phyloP scores from a whole-genome alignment of 1,140 invertebrate genomes.

The Aphelenchoides fujianensis region DNA sequence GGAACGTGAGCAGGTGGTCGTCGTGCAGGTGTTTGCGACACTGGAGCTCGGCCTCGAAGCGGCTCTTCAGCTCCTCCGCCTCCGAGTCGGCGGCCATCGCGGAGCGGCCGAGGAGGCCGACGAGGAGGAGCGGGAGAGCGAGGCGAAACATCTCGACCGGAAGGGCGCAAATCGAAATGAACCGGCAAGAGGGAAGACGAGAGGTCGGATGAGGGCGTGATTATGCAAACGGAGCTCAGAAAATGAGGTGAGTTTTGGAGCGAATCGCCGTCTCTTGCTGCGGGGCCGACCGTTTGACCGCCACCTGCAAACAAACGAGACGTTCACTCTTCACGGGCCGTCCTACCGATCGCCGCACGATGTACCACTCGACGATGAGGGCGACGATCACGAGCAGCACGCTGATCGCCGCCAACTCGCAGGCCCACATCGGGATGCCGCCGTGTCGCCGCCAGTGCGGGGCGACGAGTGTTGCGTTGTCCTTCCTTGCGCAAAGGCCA shows the following conservation, averaged over 20 bases:
- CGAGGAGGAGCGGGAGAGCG: too few relatives aligned
- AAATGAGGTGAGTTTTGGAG: conserved; percentile 38
- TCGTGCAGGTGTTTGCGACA: not conserved
- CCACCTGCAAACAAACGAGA: too few relatives aligned
- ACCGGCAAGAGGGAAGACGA: too few relatives aligned
- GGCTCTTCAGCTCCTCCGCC: not conserved
- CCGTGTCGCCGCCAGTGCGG: conserved; percentile 20
- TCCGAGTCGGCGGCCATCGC: too few relatives aligned
- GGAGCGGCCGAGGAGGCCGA: too few relatives aligned
- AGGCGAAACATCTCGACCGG: too few relatives aligned
- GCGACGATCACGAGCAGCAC: conserved; percentile 36
- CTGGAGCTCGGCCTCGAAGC: not conserved
- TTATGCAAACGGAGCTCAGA: too few relatives aligned
- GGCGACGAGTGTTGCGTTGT: conserved; percentile 29
- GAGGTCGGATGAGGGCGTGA: too few relatives aligned
- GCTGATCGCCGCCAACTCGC: conserved; percentile 28
- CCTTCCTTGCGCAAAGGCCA: conserved; percentile 39
- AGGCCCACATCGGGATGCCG: conserved; percentile 38
- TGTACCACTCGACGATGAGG: conserved; percentile 40
- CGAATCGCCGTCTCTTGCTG: conserved; percentile 24
- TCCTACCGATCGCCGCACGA: conserved; percentile 37
- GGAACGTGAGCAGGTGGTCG: not conserved
- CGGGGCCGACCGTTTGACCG: conserved; percentile 28
- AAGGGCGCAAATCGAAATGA: not conserved
- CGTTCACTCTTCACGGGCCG: too few relatives aligned